A percentile compares a stretch with the other conserved stretches of the same genome.
Evolutionary conservation across 2,113 vertebrate genomes (phyloP).

Genomic region (Prunella himalayana): DNA sequence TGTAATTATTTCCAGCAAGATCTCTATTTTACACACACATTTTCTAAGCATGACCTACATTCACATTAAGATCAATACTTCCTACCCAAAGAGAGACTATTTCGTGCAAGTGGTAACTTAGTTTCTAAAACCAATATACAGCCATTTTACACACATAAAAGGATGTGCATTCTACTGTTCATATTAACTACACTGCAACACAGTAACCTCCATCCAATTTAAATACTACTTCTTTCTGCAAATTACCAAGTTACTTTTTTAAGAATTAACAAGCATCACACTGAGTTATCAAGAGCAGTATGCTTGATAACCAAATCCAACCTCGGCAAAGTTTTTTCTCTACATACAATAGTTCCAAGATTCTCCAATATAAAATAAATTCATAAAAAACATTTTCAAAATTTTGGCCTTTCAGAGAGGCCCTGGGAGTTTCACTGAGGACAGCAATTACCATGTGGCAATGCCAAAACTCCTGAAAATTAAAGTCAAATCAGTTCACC

Average conservation of each 20-base stretch:
- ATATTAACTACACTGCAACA: not conserved
- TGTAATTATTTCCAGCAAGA: conserved; percentile 5
- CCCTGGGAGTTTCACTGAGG: not conserved
- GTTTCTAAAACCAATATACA: not conserved
- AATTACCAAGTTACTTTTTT: not conserved
- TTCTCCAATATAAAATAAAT: not conserved
- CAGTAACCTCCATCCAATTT: not conserved
- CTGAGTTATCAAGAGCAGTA: not conserved
- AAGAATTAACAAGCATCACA: not conserved
- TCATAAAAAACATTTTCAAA: not conserved
- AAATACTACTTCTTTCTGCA: not conserved
- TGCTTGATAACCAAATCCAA: not conserved
- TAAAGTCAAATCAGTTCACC: not conserved
- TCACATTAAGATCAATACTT: not conserved
- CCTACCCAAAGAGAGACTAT: not conserved
- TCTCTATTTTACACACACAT: not conserved
- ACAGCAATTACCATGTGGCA: not conserved
- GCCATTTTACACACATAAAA: not conserved
- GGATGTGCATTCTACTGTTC: not conserved
- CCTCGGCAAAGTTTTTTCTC: not conserved
- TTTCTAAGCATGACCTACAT: conserved; percentile 29
- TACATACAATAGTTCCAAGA: not conserved
- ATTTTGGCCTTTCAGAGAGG: not conserved
- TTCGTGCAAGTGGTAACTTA: not conserved
- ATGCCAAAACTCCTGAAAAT: not conserved